These are phyloP conservation scores for Campoplex capitator DNA, from an alignment of 2,888 invertebrate species.

Conservation along the genomic window DNA sequence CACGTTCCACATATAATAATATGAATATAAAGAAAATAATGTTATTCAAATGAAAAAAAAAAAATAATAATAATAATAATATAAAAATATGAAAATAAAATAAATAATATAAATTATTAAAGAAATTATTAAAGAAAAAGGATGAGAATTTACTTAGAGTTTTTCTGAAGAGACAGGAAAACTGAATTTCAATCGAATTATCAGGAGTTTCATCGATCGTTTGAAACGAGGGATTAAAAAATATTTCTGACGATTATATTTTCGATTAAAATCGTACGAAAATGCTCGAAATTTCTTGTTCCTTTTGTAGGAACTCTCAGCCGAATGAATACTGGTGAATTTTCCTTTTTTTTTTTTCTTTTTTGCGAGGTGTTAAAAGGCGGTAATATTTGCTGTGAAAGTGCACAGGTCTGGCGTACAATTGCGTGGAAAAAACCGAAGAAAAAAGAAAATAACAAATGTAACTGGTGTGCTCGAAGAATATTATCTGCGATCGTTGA, in stretches of 20 bases:
- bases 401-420: not conserved
- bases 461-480: not conserved
- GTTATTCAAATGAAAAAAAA: too few species aligned
- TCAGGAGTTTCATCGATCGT: too few species aligned
- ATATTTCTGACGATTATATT: not conserved
- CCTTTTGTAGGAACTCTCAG: not conserved
- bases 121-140: too few species aligned
- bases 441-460: not conserved
- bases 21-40: too few species aligned
- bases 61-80: too few species aligned
- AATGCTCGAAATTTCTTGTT: not conserved
- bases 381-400: not conserved
- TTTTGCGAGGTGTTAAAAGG: not conserved
- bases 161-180: not conserved
- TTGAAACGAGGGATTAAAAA: not conserved
- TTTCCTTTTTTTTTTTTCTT: not conserved
- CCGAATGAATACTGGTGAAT: not conserved
- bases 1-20: not conserved
- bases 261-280: not conserved
- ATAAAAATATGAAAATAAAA: too few species aligned
- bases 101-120: too few species aligned
- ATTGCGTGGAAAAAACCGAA: not conserved
- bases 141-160: not conserved
- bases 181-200: not conserved
- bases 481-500: conserved; percentile 8